Evolutionary conservation across 2,888 invertebrate species (phyloP).

Genomic region (Acronicta aceris): DNA sequence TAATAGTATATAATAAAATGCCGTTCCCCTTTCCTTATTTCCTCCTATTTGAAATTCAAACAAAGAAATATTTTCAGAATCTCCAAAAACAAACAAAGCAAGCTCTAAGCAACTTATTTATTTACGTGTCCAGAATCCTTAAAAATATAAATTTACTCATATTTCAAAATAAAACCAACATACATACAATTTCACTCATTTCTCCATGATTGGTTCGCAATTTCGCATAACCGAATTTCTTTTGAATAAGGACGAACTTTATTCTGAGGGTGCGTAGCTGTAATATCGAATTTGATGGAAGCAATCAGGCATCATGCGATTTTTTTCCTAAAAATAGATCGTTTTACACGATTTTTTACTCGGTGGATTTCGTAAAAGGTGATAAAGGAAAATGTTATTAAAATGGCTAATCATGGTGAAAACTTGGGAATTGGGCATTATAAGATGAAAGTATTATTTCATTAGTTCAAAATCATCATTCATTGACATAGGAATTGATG

Average conservation of each 20-base stretch:
- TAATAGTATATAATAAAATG: too few species aligned
- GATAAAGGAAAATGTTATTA: neutral
- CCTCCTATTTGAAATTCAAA: too few species aligned
- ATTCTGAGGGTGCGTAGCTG: constrained; percentile 6
- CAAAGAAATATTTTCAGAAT: too few species aligned
- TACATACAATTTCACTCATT: constrained; percentile 23
- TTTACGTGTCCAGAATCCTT: neutral
- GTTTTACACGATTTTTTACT: neutral
- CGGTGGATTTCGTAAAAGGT: neutral
- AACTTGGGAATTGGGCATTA: neutral
- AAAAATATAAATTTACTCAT: neutral
- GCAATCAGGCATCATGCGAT: neutral
- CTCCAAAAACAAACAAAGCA: too few species aligned
- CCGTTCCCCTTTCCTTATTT: too few species aligned
- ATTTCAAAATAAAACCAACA: neutral
- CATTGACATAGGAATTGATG: too few species aligned
- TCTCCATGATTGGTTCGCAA: constrained; percentile 27
- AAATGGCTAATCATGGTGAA: neutral
- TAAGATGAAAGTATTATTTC: too few species aligned
- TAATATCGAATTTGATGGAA: constrained; percentile 4
- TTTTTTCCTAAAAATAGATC: neutral
- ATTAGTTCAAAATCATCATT: too few species aligned
- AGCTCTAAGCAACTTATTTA: neutral
- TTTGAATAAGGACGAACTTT: constrained; percentile 23
- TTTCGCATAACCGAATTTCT: constrained; percentile 24